These are phyloP conservation scores for Ceratosolen solmsi DNA, from an alignment of 1,140 invertebrate genomes.

Conservation along the genomic window DNA sequence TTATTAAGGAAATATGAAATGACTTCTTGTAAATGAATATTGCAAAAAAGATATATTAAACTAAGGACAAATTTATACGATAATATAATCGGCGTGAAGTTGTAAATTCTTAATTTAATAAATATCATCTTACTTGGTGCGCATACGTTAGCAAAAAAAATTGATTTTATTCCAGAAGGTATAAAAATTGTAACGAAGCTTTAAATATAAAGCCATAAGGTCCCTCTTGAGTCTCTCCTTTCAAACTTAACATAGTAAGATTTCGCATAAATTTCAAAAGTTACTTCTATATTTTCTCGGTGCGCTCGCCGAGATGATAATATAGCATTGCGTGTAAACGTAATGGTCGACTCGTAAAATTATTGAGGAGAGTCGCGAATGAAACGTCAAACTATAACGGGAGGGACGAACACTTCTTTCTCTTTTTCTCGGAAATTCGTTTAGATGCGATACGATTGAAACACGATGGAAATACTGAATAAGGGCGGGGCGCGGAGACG, in stretches of 20 bases:
- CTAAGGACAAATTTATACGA: too few relatives aligned
- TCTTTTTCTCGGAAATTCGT: slow-evolving; percentile 20
- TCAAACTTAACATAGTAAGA: not conserved
- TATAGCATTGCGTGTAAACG: not conserved
- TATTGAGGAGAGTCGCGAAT: slow-evolving; percentile 35
- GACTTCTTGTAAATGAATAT: too few relatives aligned
- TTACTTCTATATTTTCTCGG: slow-evolving; percentile 1
- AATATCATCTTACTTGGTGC: too few relatives aligned
- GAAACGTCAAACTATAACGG: slow-evolving; percentile 30
- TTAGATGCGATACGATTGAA: slow-evolving; percentile 24
- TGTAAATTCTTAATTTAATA: too few relatives aligned
- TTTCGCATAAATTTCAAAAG: slow-evolving; percentile 17
- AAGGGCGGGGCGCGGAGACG: not conserved
- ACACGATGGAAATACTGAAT: slow-evolving; percentile 7
- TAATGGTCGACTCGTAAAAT: slow-evolving; percentile 15
- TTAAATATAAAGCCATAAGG: not conserved
- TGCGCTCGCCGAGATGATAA: not conserved
- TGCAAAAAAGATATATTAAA: too few relatives aligned
- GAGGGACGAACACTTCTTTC: not conserved
- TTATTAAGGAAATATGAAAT: too few relatives aligned
- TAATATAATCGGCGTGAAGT: too few relatives aligned
- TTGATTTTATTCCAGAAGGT: not conserved
- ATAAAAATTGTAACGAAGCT: not conserved
- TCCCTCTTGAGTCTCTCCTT: not conserved
- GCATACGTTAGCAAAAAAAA: not conserved